Conservation (phyloP, 1,140 invertebrate genomes). For the Melanaphis sacchari region DNA sequence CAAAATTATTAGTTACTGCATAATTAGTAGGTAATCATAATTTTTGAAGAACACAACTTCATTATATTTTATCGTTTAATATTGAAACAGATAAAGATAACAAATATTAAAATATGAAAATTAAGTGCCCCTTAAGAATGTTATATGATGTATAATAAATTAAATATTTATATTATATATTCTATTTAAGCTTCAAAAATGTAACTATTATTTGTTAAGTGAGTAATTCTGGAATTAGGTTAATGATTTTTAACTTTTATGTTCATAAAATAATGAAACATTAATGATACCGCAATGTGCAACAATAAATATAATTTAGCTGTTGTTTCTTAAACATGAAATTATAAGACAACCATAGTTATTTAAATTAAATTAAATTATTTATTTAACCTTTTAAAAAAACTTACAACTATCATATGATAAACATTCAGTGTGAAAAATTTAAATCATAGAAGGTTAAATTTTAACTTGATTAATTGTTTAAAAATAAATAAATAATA, state of each 20-base stretch:
- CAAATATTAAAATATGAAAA: neutral
- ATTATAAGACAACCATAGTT: too few species aligned
- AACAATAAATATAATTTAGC: too few species aligned
- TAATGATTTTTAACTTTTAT: too few species aligned
- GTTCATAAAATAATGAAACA: too few species aligned
- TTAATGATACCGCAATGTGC: too few species aligned
- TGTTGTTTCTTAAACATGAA: too few species aligned
- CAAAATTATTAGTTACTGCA: neutral
- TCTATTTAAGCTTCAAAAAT: too few species aligned
- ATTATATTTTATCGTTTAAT: neutral
- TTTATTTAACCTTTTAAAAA: neutral
- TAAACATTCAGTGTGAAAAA: neutral
- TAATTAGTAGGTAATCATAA: neutral
- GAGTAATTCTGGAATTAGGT: too few species aligned
- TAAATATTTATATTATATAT: too few species aligned
- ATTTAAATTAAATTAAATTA: too few species aligned
- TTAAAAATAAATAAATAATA: neutral
- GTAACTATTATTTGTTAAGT: too few species aligned
- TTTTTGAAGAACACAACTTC: neutral
- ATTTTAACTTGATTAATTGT: neutral
- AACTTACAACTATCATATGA: neutral
- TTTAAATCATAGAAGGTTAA: neutral
- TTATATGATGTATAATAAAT: too few species aligned
- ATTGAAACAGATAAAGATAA: neutral
- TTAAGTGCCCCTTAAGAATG: neutral